Evolutionary conservation across 1,140 invertebrate genomes (phyloP).

Genomic region (Ectropis grisescens): DNA sequence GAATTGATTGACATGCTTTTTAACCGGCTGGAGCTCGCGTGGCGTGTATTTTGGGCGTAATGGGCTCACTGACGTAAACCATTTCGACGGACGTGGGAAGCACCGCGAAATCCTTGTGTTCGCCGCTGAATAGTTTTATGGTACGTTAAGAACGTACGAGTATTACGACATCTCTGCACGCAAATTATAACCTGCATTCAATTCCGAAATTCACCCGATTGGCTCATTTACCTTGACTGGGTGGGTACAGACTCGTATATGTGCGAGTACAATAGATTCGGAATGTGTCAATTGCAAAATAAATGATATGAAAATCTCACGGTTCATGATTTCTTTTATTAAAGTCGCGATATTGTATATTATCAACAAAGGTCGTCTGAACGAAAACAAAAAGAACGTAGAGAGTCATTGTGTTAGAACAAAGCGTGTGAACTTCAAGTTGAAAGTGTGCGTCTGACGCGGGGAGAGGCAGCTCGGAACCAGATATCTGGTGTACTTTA

Average conservation of each 20-base stretch:
- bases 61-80: constrained; percentile 59
- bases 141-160: constrained; percentile 17
- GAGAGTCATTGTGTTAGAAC: constrained; percentile 59
- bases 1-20: constrained; percentile 61
- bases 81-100: constrained; percentile 44
- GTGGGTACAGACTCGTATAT: too few relatives aligned
- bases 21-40: constrained; percentile 36
- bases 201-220: constrained; percentile 6
- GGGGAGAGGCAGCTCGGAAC: constrained; percentile 21
- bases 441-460: constrained; percentile 54
- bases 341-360: constrained; percentile 62
- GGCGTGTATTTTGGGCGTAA: constrained; percentile 50
- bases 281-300: constrained; percentile 45
- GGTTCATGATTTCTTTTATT: constrained; percentile 59
- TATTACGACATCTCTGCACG: constrained; percentile 15
- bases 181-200: constrained; percentile 9
- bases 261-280: constrained; percentile 15
- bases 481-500: not conserved
- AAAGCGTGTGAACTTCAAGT: constrained; percentile 54
- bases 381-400: constrained; percentile 64
- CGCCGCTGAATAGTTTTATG: constrained; percentile 29
- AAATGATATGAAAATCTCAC: constrained; percentile 60
- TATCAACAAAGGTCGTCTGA: constrained; percentile 66
- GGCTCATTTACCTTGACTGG: too few relatives aligned
- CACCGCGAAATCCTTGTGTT: constrained; percentile 33